Evolutionary conservation across 2,888 invertebrate genomes (phyloP).

Genomic region (Eilema sororculum): DNA sequence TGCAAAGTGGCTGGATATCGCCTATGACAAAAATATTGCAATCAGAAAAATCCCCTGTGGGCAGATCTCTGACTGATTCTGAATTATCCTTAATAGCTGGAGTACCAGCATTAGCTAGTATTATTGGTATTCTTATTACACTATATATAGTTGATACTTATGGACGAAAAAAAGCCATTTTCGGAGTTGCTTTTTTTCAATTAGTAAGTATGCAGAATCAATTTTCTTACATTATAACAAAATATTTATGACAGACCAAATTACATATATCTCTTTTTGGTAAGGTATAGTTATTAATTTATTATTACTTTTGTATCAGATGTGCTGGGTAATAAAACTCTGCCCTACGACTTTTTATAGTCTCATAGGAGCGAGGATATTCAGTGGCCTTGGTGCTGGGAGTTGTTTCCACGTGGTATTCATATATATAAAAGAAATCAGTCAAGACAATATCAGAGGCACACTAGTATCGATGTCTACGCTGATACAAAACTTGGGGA

Average conservation of each 20-base stretch:
- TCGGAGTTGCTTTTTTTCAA: constrained; percentile 77
- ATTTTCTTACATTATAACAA: not conserved
- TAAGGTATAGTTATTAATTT: not conserved
- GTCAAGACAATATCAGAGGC: constrained; percentile 67
- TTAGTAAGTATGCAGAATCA: constrained; percentile 64
- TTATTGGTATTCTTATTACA: constrained; percentile 70
- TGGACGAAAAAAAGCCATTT: constrained; percentile 76
- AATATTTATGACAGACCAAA: not conserved
- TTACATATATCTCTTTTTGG: not conserved
- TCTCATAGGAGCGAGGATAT: constrained; percentile 60
- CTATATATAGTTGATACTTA: constrained; percentile 70
- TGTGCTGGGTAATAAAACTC: constrained; percentile 58
- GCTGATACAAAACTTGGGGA: constrained; percentile 61
- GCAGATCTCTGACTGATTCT: constrained; percentile 62
- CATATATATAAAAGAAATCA: constrained; percentile 70
- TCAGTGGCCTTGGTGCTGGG: constrained; percentile 60
- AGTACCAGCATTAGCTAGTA: constrained; percentile 72
- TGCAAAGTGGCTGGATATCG: constrained; percentile 79
- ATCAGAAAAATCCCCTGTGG: constrained; percentile 66
- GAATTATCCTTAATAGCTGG: constrained; percentile 79
- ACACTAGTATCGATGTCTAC: constrained; percentile 57
- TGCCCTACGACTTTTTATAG: constrained; percentile 46
- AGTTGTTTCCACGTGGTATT: constrained; percentile 65
- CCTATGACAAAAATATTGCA: constrained; percentile 72
- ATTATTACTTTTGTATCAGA: constrained; percentile 12